These are phyloP conservation scores for Crematogaster levior DNA, from an alignment of 2,888 invertebrate species.

Conservation along the genomic window DNA sequence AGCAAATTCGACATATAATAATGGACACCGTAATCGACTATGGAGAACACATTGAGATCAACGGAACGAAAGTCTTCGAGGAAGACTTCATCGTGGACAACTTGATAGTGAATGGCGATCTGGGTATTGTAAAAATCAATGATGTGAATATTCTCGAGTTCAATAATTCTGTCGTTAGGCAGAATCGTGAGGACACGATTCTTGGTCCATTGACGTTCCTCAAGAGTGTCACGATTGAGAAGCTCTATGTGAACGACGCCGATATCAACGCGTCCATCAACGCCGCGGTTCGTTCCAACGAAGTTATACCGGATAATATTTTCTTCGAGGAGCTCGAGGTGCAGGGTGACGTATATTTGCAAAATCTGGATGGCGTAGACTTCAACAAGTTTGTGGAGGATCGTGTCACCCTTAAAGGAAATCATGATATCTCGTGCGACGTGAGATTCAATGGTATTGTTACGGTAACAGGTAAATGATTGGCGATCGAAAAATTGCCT, in stretches of 20 bases:
- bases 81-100: conserved; percentile 60
- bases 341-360: conserved; percentile 55
- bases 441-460: conserved; percentile 74
- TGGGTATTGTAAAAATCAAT: conserved; percentile 72
- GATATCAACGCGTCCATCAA: conserved; percentile 68
- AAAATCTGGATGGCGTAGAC: conserved; percentile 74
- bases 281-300: conserved; percentile 58
- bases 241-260: conserved; percentile 60
- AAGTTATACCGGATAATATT: conserved; percentile 69
- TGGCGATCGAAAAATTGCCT: not conserved
- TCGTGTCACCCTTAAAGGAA: conserved; percentile 70
- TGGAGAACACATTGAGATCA: conserved; percentile 56
- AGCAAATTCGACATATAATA: conserved; percentile 66
- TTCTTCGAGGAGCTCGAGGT: conserved; percentile 73
- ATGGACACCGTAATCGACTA: conserved; percentile 70
- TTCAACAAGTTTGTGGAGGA: conserved; percentile 76
- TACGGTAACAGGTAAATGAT: conserved; percentile 70
- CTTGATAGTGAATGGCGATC: conserved; percentile 68
- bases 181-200: conserved; percentile 63
- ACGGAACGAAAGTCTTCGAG: conserved; percentile 74
- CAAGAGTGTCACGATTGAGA: conserved; percentile 63
- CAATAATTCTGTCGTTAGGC: conserved; percentile 73
- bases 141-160: conserved; percentile 71
- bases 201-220: conserved; percentile 68
- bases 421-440: conserved; percentile 68